Base-by-base conservation (phyloP, 2,113 vertebrate genomes). In the Cnemophilus loriae region DNA sequence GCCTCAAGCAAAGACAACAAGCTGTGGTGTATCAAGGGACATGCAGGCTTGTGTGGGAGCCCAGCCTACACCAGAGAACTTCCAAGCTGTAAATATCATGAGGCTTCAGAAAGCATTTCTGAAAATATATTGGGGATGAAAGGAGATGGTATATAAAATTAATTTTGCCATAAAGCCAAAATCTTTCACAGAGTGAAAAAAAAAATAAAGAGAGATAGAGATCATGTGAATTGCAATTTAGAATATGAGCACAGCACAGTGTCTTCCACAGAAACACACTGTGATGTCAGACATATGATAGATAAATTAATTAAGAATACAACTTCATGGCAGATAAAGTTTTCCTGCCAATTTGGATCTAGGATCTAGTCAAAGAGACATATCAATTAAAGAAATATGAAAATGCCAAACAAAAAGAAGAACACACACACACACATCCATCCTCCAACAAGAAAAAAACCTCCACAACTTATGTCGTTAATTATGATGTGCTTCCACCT, bases 1-100 rank as follows among this genome's bases (percentile, higher is more conserved):
- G 79, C 90, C 90, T 88, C 42, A 37, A 89, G 93, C 53, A 89
- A 95, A 96, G 70, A 88, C 46, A 71, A 85, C 49, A 87, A 84
- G 46, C 81, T 91, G 57, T 81, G 84, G 30, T 42, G 9, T 69
- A 96, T 76, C 82, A 82, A 80, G 87, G 67, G 84, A 93, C 39
- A 32, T 0, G 1, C 21, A 94, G 82, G 9, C 27, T 85, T 76
- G 57, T 83, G 89, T 91, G 75, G 82, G 84, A 95, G 57, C 41
- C 27, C 83, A 90, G 53, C 79, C 87, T 78, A 82, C 46, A 89
- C 44, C 47, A 76, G 57, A 90, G 49, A 87, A 65, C 55, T 85
- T 69, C 57, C 65, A 85, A 77, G 67, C 82, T 90, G 47, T 74
- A 88, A 95, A 82, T 90, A 92, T 19, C 87, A 85, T 77, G 33